Evolutionary conservation across 2,113 vertebrate genomes (phyloP), one percentile per base, ranked within the genome.

Genomic region (Cyrtonyx montezumae): DNA sequence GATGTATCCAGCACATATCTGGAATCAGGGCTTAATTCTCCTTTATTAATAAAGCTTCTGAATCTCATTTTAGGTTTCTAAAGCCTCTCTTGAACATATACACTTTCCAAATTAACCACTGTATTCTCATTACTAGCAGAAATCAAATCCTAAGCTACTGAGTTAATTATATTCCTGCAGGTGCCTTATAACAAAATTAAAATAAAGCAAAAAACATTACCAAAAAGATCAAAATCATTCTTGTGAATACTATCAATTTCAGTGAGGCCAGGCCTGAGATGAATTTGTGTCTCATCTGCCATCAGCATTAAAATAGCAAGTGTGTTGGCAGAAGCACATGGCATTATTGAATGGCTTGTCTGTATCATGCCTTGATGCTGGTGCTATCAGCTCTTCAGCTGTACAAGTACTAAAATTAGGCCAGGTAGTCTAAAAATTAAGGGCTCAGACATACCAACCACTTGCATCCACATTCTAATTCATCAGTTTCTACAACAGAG

Each of bases 231-330:
- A 87, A 87, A 93, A 36, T 9, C 4, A 58, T 83, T 79, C 37
- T 43, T 65, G 37, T n/a, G 20, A 87, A 68, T 28, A 28, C 32
- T 70, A 62, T 12, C 77, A 9, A 53, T 49, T 88, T 76, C 65
- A 84, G 30, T 53, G 61, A 37, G 32, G 19, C 32, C 85, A 55
- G 36, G 36, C 51, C 59, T 12, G 43, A 90, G 43, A 80, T 37
- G 20, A 88, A 91, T 93, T 90, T 88, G 46, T 78, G 51, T 53
- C 48, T 92, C 56, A 84, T 76, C 86, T 88, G 43, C 76, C 87
- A 86, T 68, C 61, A 88, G 48, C 56, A 81, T 68, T 86, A 91
- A 95, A 96, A 94, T 86, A 95, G 82, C 79, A 95, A 95, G 55
- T 19, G 40, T 94, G 79, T 78, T 94, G 87, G 76, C 90, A 95